Conservation (phyloP, 64 coral and sea anemone species). For the Dendrophyllia cribrosa region DNA sequence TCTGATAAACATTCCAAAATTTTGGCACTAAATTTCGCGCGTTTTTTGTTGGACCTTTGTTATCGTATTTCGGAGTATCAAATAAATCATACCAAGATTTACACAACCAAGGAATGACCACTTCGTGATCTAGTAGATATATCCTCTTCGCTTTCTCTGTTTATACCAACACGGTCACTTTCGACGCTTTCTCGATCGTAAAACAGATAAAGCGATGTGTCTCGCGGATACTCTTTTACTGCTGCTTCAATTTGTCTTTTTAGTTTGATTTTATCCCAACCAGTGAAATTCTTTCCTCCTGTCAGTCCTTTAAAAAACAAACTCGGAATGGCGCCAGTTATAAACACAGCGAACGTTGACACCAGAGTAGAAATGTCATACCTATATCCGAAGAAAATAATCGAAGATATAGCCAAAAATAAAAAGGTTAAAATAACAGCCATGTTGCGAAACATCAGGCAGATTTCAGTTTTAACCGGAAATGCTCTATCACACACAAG, state of each 20-base stretch:
- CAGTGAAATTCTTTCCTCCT: background rate
- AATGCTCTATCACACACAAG: background rate
- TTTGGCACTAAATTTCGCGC: too few species aligned
- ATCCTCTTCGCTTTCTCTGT: background rate
- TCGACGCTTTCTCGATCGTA: background rate
- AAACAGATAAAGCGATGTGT: too few species aligned
- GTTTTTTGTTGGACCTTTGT: too few species aligned
- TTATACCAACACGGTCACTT: background rate
- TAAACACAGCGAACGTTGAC: background rate
- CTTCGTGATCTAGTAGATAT: too few species aligned
- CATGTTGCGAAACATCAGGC: background rate
- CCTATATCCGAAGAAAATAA: background rate
- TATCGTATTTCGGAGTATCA: too few species aligned
- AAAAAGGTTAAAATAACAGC: background rate
- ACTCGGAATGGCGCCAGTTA: background rate
- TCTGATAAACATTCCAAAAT: too few species aligned
- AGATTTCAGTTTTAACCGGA: background rate
- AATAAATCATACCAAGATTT: too few species aligned
- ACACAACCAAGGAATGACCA: background rate
- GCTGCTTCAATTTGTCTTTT: background rate
- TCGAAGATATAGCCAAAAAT: slow-evolving; percentile 2
- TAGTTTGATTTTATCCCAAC: background rate
- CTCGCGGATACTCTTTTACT: background rate
- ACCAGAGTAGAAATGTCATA: background rate
- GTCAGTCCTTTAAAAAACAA: background rate